A percentile compares a stretch with the other conserved stretches of the same genome.
These are phyloP conservation scores for Psilopogon haemacephalus DNA, from an alignment of 2,113 vertebrate species.

Conservation along the genomic window DNA sequence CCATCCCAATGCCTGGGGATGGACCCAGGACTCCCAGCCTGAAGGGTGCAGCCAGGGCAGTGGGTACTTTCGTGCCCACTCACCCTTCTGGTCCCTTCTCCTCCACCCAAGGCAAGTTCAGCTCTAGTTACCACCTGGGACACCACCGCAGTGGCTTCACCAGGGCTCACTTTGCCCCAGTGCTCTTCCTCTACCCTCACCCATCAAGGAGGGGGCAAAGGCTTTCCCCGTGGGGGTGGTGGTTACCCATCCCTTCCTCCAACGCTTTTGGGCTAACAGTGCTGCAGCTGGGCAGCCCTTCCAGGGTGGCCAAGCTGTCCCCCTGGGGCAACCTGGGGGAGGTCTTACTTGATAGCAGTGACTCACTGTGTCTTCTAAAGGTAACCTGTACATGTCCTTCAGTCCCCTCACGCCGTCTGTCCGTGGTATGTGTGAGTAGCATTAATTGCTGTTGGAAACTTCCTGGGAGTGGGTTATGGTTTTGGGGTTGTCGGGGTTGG, in stretches of 20 bases:
- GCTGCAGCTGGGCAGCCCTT: neutral
- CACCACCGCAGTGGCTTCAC: fast-evolving
- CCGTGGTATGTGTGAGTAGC: neutral
- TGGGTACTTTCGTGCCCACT: neutral
- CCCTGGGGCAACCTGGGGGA: neutral
- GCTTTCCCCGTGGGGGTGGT: neutral
- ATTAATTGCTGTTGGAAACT: neutral
- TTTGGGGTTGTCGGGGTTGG: neutral
- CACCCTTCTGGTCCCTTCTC: neutral
- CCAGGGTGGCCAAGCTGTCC: neutral
- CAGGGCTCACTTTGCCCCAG: neutral
- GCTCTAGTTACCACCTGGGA: fast-evolving
- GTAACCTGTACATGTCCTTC: neutral
- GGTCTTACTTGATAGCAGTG: neutral
- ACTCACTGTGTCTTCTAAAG: slow-evolving; percentile 4
- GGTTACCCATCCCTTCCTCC: neutral
- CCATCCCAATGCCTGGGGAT: neutral
- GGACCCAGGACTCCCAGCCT: neutral
- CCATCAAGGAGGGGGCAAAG: neutral
- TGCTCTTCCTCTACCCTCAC: neutral
- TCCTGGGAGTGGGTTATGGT: neutral
- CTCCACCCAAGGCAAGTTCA: neutral
- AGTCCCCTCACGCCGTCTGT: neutral
- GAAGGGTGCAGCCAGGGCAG: neutral
- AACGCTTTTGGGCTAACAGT: neutral